Evolutionary conservation across 2,888 invertebrate species (phyloP).

Genomic region (Macaria liturata): DNA sequence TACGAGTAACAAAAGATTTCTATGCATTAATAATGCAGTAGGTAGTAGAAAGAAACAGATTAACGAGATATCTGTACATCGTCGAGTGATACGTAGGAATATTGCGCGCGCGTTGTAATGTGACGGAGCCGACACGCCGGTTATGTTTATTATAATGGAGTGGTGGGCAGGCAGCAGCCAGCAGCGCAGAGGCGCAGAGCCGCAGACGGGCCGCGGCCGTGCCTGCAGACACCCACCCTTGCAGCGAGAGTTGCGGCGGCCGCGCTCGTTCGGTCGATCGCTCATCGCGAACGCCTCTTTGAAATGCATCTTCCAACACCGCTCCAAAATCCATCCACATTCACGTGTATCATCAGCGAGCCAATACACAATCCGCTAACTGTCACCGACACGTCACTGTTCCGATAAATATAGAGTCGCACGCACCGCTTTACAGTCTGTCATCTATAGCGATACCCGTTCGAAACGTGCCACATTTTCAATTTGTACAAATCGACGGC

Average conservation of each 20-base stretch:
- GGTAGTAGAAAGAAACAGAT: slow-evolving; percentile 9
- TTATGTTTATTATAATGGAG: slow-evolving; percentile 44
- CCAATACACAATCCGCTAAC: slow-evolving; percentile 72
- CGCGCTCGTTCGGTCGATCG: slow-evolving; percentile 82
- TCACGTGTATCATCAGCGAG: slow-evolving; percentile 78
- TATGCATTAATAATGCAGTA: slow-evolving; percentile 8
- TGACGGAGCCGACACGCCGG: slow-evolving; percentile 33
- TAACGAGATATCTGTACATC: slow-evolving; percentile 8
- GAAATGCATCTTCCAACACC: slow-evolving; percentile 82
- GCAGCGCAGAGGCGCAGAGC: not conserved
- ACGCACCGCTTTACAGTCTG: slow-evolving; percentile 39
- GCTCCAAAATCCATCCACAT: slow-evolving; percentile 76
- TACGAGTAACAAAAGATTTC: not conserved
- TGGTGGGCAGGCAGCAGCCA: slow-evolving; percentile 34
- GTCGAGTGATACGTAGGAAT: slow-evolving; percentile 24
- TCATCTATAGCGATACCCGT: slow-evolving; percentile 61
- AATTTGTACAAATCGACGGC: slow-evolving; percentile 61
- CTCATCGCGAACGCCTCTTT: slow-evolving; percentile 82
- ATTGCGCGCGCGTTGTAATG: slow-evolving; percentile 30
- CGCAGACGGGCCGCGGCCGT: slow-evolving; percentile 56
- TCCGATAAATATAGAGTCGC: slow-evolving; percentile 46
- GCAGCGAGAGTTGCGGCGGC: slow-evolving; percentile 81
- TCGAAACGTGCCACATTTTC: slow-evolving; percentile 71
- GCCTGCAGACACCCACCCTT: slow-evolving; percentile 74
- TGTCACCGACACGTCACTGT: slow-evolving; percentile 66